A percentile compares a stretch with the other conserved stretches of the same genome.
These are phyloP conservation scores for Drosophila sordidapex DNA, from an alignment of 2,888 invertebrate genomes.

Conservation along the genomic window DNA sequence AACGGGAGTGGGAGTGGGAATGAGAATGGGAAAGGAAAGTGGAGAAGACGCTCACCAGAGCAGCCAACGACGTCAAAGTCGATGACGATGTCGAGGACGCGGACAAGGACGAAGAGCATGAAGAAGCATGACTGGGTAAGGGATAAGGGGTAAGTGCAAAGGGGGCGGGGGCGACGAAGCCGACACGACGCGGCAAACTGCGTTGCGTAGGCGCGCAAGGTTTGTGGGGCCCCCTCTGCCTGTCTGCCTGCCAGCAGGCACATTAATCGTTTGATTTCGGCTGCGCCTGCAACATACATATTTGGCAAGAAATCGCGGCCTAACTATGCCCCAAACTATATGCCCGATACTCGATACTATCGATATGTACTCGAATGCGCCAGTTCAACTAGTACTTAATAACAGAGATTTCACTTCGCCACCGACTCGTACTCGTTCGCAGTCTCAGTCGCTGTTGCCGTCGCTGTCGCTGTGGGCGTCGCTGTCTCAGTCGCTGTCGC, in stretches of 20 bases:
- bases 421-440: not conserved
- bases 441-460: not conserved
- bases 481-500: constrained; percentile 6
- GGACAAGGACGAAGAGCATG: constrained; percentile 6
- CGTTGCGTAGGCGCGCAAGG: constrained; percentile 50
- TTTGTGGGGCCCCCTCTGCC: constrained; percentile 6
- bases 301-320: not conserved
- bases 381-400: constrained; percentile 32
- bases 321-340: constrained; percentile 49
- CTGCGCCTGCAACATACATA: constrained; percentile 21
- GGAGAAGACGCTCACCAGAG: constrained; percentile 46
- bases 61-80: constrained; percentile 48
- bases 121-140: constrained; percentile 2
- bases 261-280: constrained; percentile 43
- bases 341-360: not conserved
- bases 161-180: not conserved
- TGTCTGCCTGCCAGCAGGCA: constrained; percentile 6
- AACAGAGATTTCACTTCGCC: constrained; percentile 18
- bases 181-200: constrained; percentile 39
- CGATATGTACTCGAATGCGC: not conserved
- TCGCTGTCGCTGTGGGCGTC: not conserved
- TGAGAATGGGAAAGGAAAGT: constrained; percentile 17
- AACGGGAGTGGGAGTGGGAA: constrained; percentile 10
- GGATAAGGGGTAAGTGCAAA: not conserved
- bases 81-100: constrained; percentile 6